These are phyloP conservation scores for Diadromus collaris DNA, from an alignment of 2,888 invertebrate species.

Conservation along the genomic window DNA sequence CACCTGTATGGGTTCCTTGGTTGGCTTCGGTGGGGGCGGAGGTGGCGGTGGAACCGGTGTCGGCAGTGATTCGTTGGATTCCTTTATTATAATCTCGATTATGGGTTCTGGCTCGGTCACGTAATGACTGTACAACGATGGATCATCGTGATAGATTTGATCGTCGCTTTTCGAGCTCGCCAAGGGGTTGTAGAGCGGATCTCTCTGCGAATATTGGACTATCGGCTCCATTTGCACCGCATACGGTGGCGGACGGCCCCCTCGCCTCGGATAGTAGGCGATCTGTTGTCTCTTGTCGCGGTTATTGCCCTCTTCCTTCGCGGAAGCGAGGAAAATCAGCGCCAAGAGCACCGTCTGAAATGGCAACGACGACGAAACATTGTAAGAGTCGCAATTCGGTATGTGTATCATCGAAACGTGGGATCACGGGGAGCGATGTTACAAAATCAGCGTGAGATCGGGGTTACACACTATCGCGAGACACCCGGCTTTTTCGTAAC, in stretches of 20 bases:
- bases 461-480: slow-evolving; percentile 5
- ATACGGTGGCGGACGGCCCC: slow-evolving; percentile 84
- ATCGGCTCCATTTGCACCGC: slow-evolving; percentile 92
- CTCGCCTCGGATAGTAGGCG: slow-evolving; percentile 71
- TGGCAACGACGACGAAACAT: slow-evolving; percentile 20
- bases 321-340: slow-evolving; percentile 64
- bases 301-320: slow-evolving; percentile 69
- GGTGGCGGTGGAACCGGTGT: slow-evolving; percentile 82
- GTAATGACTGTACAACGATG: slow-evolving; percentile 74
- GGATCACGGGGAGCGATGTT: background rate
- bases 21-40: slow-evolving; percentile 80
- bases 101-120: slow-evolving; percentile 91
- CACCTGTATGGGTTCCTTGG: slow-evolving; percentile 93
- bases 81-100: slow-evolving; percentile 95
- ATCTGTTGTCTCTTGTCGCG: slow-evolving; percentile 76
- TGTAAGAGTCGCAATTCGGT: background rate
- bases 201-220: slow-evolving; percentile 89
- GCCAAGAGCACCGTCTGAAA: slow-evolving; percentile 67
- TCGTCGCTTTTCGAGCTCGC: slow-evolving; percentile 81
- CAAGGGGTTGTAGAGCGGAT: slow-evolving; percentile 87
- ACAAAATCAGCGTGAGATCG: slow-evolving; percentile 47
- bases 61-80: slow-evolving; percentile 91
- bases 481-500: slow-evolving; percentile 29
- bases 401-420: slow-evolving; percentile 11
- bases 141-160: slow-evolving; percentile 65